Evolutionary conservation across 2,888 invertebrate genomes (phyloP), one percentile per base, ranked within the genome.

Genomic region (Diaphora mendica): DNA sequence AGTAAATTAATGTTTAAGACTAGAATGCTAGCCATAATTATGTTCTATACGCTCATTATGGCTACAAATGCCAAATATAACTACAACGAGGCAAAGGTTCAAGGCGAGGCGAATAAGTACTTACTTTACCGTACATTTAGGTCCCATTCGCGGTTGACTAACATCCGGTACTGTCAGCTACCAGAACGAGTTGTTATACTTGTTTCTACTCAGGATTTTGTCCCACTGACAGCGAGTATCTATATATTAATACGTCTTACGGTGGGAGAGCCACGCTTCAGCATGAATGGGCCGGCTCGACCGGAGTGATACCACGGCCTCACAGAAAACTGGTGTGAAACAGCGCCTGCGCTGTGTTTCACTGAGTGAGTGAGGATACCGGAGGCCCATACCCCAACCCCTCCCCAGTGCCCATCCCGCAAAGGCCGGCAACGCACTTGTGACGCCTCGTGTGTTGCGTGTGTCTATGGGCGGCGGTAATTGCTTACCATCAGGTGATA

Each of bases 121-220:
- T 3, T 39, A 35, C 68, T n/a, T 59, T 17, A 55, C 26, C 20
- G 15, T 59, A 69, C 26, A 72, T n/a, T 59, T 68, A 72, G 72
- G 72, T 68, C 26, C 68, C 67, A 72, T 44, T 72, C 35, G 64
- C 64, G n/a, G 48, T 72, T 72, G 68, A 48, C 72, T 72, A 72
- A 72, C 48, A 72, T 72, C 72, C 72, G 72, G 62, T 48, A 62
- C 42, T 20, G 69, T 42, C 62, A 42, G 70, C 62, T 30, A 70
- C 42, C 62, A 70, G 39, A 51, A 51, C 65, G 51, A 26, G 65
- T 51, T 64, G 48, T 23, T 65, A 55, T 35, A 71, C 71, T 55
- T 39, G 65, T 71, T 66, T 48, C 11, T 51, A 51, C 26, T 39
- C 17, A 23, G 17, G 70, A n/a, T n/a, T 17, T 48, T 64, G 44